Percentiles rank a stretch among this genome's conserved stretches.
These are phyloP conservation scores for Carapus acus DNA, from an alignment of 2,797 vertebrate species.

Conservation along the genomic window DNA sequence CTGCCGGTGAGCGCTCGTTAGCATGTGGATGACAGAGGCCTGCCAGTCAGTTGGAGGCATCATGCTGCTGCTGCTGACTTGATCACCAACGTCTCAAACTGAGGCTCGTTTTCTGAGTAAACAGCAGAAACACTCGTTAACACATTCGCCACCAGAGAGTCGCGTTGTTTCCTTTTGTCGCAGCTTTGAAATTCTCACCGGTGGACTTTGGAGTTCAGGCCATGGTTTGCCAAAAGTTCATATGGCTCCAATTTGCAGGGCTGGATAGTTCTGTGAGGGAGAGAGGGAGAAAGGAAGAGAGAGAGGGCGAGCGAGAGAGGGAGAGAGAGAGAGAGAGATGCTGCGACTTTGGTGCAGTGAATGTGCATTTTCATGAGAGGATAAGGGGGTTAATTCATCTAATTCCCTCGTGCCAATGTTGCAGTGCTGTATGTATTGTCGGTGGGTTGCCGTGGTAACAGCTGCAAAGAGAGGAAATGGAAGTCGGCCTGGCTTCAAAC, in stretches of 20 bases:
- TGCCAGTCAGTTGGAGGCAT: constrained; percentile 46
- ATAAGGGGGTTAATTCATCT: constrained; percentile 45
- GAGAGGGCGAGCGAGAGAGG: constrained; percentile 23
- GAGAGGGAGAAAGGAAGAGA: constrained; percentile 49
- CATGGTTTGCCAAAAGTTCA: constrained; percentile 36
- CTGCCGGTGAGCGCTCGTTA: constrained; percentile 7
- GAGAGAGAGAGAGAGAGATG: constrained; percentile 46
- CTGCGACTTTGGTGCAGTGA: constrained; percentile 48
- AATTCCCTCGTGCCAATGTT: constrained; percentile 60
- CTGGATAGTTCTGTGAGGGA: constrained; percentile 32
- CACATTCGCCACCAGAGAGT: constrained; percentile 14
- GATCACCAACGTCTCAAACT: constrained; percentile 31
- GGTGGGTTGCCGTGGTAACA: constrained; percentile 59
- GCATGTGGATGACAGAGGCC: constrained; percentile 40
- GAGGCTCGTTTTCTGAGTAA: constrained; percentile 34
- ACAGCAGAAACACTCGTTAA: constrained; percentile 33
- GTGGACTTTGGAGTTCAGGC: constrained; percentile 17
- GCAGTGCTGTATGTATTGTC: constrained; percentile 61
- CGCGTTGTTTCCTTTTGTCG: background rate
- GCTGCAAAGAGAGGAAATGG: constrained; percentile 55
- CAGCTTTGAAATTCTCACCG: background rate
- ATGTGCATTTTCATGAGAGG: constrained; percentile 20
- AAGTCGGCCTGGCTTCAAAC: constrained; percentile 30
- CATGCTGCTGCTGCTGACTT: constrained; percentile 21
- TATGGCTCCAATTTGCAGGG: constrained; percentile 59